Percentiles rank a stretch among this genome's conserved stretches.
Evolutionary conservation across 1,140 invertebrate species (phyloP).

Genomic region (Stegodyphus dumicola): DNA sequence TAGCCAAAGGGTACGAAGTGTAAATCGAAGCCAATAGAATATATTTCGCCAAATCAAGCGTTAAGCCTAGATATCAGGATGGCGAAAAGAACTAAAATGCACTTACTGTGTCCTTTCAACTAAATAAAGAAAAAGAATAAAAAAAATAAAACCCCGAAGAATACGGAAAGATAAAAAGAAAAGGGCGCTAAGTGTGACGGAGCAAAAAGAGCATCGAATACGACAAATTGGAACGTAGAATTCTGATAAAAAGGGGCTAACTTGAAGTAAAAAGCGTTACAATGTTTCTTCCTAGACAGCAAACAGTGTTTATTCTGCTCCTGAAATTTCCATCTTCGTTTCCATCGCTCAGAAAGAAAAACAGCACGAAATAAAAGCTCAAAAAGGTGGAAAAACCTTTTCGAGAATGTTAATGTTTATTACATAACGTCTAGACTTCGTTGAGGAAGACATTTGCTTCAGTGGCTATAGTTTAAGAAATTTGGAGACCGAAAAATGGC

Average conservation of each 20-base stretch:
- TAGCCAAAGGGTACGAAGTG: not conserved
- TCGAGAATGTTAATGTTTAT: no score
- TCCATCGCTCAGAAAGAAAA: no score
- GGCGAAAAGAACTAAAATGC: conserved; percentile 23
- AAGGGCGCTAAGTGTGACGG: not conserved
- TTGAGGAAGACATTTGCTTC: no score
- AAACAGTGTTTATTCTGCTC: no score
- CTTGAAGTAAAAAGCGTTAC: conserved; percentile 22
- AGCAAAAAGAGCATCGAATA: conserved; percentile 10
- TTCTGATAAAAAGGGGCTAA: conserved; percentile 15
- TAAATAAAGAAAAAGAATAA: conserved; percentile 2
- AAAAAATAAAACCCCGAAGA: not conserved
- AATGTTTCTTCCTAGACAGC: conserved; percentile 20
- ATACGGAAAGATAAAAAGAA: not conserved
- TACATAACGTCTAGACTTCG: no score
- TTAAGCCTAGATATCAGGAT: conserved; percentile 28
- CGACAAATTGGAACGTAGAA: conserved; percentile 20
- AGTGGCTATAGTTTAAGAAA: no score
- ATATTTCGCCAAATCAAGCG: conserved; percentile 26
- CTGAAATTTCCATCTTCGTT: no score
- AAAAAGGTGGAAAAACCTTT: no score
- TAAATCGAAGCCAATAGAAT: conserved; percentile 14
- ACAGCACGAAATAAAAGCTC: no score
- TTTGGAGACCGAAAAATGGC: no score
- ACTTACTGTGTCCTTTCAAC: not conserved